Evolutionary conservation across 2,888 invertebrate genomes (phyloP).

Genomic region (Cephus nigrinus): DNA sequence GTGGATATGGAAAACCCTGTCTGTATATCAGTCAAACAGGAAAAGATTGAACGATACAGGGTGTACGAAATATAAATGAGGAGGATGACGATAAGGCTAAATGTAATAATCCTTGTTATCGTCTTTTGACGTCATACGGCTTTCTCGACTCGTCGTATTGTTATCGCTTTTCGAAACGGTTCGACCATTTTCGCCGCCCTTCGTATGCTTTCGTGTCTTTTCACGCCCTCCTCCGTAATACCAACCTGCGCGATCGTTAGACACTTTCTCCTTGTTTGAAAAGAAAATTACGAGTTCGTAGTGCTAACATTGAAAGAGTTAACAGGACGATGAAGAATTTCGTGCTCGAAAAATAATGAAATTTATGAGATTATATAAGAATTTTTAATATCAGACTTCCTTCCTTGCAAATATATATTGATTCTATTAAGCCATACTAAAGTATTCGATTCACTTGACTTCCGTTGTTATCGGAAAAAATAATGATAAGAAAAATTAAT

Average conservation of each 20-base stretch:
- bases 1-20: not conserved
- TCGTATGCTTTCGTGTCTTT: not conserved
- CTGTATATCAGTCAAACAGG: not conserved
- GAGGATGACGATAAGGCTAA: not conserved
- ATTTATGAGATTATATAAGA: not conserved
- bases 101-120: not conserved
- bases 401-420: not conserved
- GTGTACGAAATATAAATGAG: not conserved
- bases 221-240: not conserved
- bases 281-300: not conserved
- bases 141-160: not conserved
- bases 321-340: not conserved
- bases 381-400: not conserved
- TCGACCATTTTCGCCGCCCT: not conserved
- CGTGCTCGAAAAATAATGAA: not conserved
- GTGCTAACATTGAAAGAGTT: not conserved
- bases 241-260: not conserved
- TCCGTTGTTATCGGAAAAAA: not conserved
- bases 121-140: not conserved
- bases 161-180: not conserved
- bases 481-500: not conserved
- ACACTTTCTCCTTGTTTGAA: not conserved
- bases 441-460: not conserved
- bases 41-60: not conserved
- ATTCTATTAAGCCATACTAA: not conserved